These are phyloP conservation scores for Galerucella nymphaeae DNA, from an alignment of 2,888 invertebrate species.

Conservation along the genomic window DNA sequence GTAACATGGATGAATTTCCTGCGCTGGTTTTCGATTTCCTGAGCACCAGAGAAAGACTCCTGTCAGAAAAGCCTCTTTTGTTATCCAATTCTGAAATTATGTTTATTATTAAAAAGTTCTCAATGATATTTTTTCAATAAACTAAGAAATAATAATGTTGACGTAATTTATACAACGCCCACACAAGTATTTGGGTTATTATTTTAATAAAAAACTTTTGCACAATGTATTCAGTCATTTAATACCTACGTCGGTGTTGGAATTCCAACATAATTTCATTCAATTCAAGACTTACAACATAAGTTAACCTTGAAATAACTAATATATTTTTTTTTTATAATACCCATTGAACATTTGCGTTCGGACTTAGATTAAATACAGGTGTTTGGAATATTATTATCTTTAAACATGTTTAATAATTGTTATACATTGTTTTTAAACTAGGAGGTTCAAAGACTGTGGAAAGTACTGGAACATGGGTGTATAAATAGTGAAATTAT, in stretches of 20 bases:
- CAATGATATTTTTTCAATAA: background rate
- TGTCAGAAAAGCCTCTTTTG: no score
- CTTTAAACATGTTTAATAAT: background rate
- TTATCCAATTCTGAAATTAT: no score
- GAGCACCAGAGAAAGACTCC: no score
- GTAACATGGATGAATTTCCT: no score
- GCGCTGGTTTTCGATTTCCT: no score
- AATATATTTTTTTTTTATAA: conserved; percentile 39
- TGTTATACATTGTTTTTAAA: no score
- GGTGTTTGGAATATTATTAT: conserved; percentile 8
- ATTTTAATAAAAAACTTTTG: conserved; percentile 46
- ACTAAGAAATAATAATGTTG: conserved; percentile 2
- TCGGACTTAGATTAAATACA: no score
- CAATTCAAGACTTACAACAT: conserved; percentile 39
- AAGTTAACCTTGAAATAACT: conserved; percentile 50
- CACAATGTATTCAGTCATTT: conserved; percentile 43
- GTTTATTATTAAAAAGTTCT: background rate
- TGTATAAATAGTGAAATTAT: no score
- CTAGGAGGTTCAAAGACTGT: no score
- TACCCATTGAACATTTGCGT: conserved; percentile 38
- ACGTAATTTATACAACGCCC: conserved; percentile 2
- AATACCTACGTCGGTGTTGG: conserved; percentile 32
- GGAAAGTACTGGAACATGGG: no score
- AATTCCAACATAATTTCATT: conserved; percentile 45
- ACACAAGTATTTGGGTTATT: conserved; percentile 46